Evolutionary conservation across 2,888 invertebrate species (phyloP).

Genomic region (Acanthosepion lycidas): DNA sequence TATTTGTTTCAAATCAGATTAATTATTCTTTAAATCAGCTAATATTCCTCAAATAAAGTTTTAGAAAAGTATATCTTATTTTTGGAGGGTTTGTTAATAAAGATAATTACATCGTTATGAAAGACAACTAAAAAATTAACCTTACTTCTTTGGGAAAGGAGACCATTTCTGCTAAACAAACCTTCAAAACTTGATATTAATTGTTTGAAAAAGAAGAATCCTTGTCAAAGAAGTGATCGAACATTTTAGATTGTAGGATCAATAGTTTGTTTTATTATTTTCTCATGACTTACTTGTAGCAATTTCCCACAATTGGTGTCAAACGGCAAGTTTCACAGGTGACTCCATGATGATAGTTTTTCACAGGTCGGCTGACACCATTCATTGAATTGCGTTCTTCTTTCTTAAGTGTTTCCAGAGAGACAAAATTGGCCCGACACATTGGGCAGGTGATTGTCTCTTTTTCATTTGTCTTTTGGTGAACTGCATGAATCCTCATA

Average conservation of each 20-base stretch:
- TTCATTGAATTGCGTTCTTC: constrained; percentile 70
- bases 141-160: no score
- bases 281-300: constrained; percentile 67
- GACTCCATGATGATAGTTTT: constrained; percentile 63
- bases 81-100: no score
- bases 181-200: not conserved
- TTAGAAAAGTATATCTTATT: no score
- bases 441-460: constrained; percentile 73
- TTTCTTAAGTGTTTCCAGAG: constrained; percentile 69
- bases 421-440: constrained; percentile 75
- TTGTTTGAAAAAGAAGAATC: constrained; percentile 36
- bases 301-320: constrained; percentile 73
- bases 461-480: constrained; percentile 70
- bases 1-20: no score
- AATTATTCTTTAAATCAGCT: no score
- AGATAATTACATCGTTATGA: no score
- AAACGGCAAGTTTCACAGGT: constrained; percentile 68
- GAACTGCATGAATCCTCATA: constrained; percentile 75
- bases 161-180: no score
- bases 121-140: no score
- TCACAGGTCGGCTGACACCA: constrained; percentile 61
- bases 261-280: not conserved
- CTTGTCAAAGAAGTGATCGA: no score
- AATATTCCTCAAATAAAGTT: no score
- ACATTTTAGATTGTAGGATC: not conserved